phyloP scores from a whole-genome alignment of 2,888 invertebrate genomes.

The Augiades crinisus region DNA sequence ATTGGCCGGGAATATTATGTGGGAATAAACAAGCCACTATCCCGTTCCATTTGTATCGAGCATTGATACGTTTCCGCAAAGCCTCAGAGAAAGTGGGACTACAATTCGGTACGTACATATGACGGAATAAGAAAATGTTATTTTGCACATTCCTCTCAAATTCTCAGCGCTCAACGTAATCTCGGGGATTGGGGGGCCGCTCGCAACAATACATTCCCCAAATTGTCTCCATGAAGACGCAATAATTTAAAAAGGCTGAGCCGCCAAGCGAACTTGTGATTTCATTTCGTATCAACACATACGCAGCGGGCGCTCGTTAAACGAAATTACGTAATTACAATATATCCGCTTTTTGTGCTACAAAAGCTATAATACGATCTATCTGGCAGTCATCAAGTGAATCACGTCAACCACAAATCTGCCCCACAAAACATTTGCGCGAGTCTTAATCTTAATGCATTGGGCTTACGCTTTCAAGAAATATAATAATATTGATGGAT shows the following conservation, averaged over 20 bases:
- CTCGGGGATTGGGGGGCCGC: conserved; percentile 52
- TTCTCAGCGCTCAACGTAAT: conserved; percentile 53
- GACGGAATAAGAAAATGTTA: conserved; percentile 53
- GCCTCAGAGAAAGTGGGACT: conserved; percentile 17
- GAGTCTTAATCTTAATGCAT: too few relatives aligned
- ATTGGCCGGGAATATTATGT: conserved; percentile 34
- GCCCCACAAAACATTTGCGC: too few relatives aligned
- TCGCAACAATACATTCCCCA: conserved; percentile 57
- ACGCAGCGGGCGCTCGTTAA: conserved; percentile 10
- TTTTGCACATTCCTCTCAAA: conserved; percentile 54
- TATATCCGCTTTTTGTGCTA: neutral
- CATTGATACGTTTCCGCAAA: conserved; percentile 8
- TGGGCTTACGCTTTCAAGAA: too few relatives aligned
- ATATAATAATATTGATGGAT: too few relatives aligned
- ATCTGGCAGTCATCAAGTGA: too few relatives aligned
- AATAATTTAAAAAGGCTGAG: conserved; percentile 61
- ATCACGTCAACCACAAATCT: too few relatives aligned
- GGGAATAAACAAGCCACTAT: conserved; percentile 32
- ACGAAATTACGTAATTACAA: conserved; percentile 18
- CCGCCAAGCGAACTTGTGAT: conserved; percentile 29
- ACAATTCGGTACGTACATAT: conserved; percentile 34
- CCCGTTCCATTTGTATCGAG: conserved; percentile 30
- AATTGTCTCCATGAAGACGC: conserved; percentile 70
- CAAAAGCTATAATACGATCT: too few relatives aligned
- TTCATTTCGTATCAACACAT: conserved; percentile 24